Evolutionary conservation across 2,113 vertebrate species (phyloP), one percentile per base, ranked within the genome.

Genomic region (Alethe castanea): DNA sequence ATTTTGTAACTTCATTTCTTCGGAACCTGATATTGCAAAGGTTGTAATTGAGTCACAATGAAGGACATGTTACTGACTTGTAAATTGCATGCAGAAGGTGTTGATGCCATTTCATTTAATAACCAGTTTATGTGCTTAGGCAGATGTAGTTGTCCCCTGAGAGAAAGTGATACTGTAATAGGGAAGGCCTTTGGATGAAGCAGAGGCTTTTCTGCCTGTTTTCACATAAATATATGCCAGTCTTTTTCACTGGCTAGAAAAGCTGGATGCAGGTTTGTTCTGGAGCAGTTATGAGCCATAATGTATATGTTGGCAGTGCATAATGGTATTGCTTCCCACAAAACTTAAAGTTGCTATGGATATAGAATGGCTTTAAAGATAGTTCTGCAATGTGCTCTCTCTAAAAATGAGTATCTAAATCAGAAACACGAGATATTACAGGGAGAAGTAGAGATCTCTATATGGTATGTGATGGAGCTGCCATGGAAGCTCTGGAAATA

Each of bases 1-100:
- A 78, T 99, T 99, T 90, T 99, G 99, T 96, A 99, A 98, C 83
- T 98, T 98, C 15, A 98, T 99, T 65, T 98, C 98, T 69, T 99
- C 99, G 0, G 99, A 99, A 90, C 99, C 99, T 19, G 99, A 99
- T 95, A 98, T 99, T 38, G 98, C 99, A 15, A 98, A 98, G 98
- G 99, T 99, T 60, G 83, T 95, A 81, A 61, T 1, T 33, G n/a
- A 76, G 35, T 82, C 31, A 54, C 48, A 77, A 8, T 73, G 67
- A 64, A 60, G 20, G 72, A 24, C 5, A 2, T 50, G 24, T 64
- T 87, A n/a, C 61, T 92, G 69, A 59, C n/a, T 45, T 80, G 59
- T 40, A 61, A 73, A 61, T 36, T 61, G 36, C 18, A 29, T 44
- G 81, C 33, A 54, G 61, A 92, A 76, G 76, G 20, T 53, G 13